phyloP scores from a whole-genome alignment of 35 echinoderm and acorn worm genomes.

The Apostichopus japonicus region DNA sequence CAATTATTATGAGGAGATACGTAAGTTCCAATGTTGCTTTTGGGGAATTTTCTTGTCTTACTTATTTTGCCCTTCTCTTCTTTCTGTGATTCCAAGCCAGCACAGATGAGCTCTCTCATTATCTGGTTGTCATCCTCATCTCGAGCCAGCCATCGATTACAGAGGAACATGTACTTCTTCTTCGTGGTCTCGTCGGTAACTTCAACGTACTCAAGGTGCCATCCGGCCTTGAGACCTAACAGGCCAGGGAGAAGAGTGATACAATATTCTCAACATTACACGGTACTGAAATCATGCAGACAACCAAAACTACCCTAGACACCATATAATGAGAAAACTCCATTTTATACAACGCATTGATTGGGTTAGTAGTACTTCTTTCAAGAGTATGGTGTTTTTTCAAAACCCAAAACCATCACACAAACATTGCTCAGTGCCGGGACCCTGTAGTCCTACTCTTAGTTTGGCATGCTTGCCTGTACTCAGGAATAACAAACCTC shows the following conservation, averaged over 20 bases:
- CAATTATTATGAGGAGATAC: too few species aligned
- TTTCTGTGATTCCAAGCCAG: slow-evolving; percentile 63
- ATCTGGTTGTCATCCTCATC: slow-evolving; percentile 67
- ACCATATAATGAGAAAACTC: too few species aligned
- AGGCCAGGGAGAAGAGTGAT: background rate
- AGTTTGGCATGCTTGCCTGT: too few species aligned
- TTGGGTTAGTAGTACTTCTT: too few species aligned
- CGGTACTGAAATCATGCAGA: background rate
- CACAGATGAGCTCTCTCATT: slow-evolving; percentile 71
- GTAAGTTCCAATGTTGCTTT: too few species aligned
- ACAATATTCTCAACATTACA: background rate
- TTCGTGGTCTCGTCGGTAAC: slow-evolving; percentile 69
- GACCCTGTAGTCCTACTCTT: too few species aligned
- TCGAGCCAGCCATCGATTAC: slow-evolving; percentile 76
- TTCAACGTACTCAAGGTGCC: slow-evolving; percentile 88
- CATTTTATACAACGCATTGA: too few species aligned
- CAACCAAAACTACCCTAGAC: too few species aligned
- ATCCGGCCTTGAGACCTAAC: slow-evolving; percentile 62
- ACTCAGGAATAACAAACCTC: too few species aligned
- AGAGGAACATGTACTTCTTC: slow-evolving; percentile 84
- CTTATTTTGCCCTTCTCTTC: slow-evolving; percentile 94
- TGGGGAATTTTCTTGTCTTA: slow-evolving; percentile 35
- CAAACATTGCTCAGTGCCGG: too few species aligned
- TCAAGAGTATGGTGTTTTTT: too few species aligned
- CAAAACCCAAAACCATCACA: too few species aligned